Conservation (phyloP, 2,113 vertebrate species). For the Hydrochoerus hydrochaeris region DNA sequence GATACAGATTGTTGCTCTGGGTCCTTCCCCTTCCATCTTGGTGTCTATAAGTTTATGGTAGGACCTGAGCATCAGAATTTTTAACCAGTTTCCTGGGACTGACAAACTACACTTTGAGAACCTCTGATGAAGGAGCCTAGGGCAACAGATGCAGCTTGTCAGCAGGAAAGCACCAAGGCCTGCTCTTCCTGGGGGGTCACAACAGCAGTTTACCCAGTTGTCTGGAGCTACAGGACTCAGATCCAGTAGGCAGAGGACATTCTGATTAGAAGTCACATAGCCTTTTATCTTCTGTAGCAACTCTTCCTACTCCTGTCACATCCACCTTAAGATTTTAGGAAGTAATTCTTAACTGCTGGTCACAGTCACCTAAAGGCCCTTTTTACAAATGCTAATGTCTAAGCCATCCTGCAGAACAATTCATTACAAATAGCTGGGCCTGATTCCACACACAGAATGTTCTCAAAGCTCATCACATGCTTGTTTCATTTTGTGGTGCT, state of each 20-base stretch:
- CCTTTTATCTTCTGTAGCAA: background rate
- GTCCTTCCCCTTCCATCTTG: background rate
- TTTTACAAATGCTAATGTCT: background rate
- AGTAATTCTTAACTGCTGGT: background rate
- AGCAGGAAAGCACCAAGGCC: background rate
- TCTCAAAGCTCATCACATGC: background rate
- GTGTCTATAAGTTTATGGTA: background rate
- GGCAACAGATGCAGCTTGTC: background rate
- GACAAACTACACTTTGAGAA: background rate
- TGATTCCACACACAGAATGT: background rate
- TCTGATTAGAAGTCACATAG: background rate
- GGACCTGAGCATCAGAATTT: background rate
- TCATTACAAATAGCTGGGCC: background rate
- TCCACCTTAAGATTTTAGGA: background rate
- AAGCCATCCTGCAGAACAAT: background rate
- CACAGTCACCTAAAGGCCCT: background rate
- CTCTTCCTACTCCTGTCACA: background rate
- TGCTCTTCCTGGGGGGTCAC: background rate
- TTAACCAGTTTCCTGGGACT: background rate
- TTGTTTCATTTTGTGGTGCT: background rate
- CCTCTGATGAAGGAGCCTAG: background rate
- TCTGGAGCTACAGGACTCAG: background rate
- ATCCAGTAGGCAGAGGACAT: background rate
- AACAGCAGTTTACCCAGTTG: fast-evolving
- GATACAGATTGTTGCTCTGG: background rate